These are phyloP conservation scores for Julus scanicus DNA, from an alignment of 2,888 invertebrate species.

Conservation along the genomic window DNA sequence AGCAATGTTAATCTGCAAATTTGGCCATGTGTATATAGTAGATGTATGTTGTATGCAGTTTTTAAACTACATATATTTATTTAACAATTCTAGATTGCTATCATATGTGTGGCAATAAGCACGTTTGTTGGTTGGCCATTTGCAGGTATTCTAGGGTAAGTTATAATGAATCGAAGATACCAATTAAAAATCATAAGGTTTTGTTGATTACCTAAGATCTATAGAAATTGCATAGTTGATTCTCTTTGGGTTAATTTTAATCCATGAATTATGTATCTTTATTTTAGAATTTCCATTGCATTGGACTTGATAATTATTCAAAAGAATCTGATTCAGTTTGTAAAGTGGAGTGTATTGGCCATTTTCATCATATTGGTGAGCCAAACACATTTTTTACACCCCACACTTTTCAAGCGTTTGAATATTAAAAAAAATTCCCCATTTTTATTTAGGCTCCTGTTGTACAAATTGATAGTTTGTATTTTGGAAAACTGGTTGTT, in stretches of 20 bases:
- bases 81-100: conserved; percentile 73
- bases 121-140: conserved; percentile 95
- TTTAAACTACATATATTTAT: conserved; percentile 43
- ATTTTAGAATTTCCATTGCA: conserved; percentile 80
- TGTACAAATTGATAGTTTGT: conserved; percentile 83
- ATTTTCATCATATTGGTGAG: conserved; percentile 75
- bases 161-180: conserved; percentile 19
- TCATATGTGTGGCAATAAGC: conserved; percentile 85
- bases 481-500: conserved; percentile 87
- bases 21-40: too few relatives aligned
- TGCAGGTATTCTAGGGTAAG: conserved; percentile 86
- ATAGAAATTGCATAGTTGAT: too few relatives aligned
- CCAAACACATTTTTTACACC: neutral
- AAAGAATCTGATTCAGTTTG: conserved; percentile 75
- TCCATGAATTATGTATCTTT: neutral
- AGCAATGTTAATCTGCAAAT: too few relatives aligned
- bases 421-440: conserved; percentile 58
- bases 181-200: too few relatives aligned
- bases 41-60: too few relatives aligned
- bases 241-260: too few relatives aligned
- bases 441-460: conserved; percentile 73
- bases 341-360: conserved; percentile 81
- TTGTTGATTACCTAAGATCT: too few relatives aligned
- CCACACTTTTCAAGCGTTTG: neutral
- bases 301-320: conserved; percentile 81